These are phyloP conservation scores for Porites rus DNA, from an alignment of 92 coral and sea anemone genomes.

Conservation along the genomic window DNA sequence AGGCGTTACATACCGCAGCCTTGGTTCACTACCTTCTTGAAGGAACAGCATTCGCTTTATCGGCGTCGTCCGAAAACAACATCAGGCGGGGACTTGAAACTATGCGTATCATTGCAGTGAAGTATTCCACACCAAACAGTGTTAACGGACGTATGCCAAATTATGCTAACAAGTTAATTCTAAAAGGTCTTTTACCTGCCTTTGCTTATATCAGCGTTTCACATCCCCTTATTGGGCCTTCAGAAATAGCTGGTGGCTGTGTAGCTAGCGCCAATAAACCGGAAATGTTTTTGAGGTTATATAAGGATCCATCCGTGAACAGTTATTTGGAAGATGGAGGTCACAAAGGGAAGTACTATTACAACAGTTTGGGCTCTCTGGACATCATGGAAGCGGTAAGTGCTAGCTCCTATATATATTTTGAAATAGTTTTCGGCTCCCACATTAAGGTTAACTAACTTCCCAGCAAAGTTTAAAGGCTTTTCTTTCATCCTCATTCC, in stretches of 20 bases:
- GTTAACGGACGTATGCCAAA: slow-evolving; percentile 59
- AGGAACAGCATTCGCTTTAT: slow-evolving; percentile 55
- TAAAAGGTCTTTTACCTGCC: slow-evolving; percentile 50
- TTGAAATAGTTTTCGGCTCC: neutral
- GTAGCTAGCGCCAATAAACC: neutral
- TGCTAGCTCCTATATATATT: neutral
- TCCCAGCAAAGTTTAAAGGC: too few species aligned
- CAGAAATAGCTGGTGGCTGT: neutral
- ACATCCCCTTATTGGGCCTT: neutral
- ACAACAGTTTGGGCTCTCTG: slow-evolving; percentile 63
- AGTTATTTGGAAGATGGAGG: slow-evolving; percentile 30
- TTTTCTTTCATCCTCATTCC: too few species aligned
- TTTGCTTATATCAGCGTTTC: slow-evolving; percentile 63
- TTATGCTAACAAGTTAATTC: slow-evolving; percentile 26
- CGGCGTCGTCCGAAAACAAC: slow-evolving; percentile 15
- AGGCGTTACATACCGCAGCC: slow-evolving; percentile 70
- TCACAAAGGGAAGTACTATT: slow-evolving; percentile 31
- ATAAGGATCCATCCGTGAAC: slow-evolving; percentile 11
- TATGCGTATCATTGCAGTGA: slow-evolving; percentile 57
- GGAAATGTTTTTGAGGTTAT: slow-evolving; percentile 56
- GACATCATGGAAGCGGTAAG: slow-evolving; percentile 47
- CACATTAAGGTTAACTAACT: too few species aligned
- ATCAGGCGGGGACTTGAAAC: slow-evolving; percentile 65
- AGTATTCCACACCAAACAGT: slow-evolving; percentile 77
- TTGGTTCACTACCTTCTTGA: slow-evolving; percentile 60